These are phyloP conservation scores for Leptobrachium leishanense DNA, from an alignment of 2,113 vertebrate genomes.

Conservation along the genomic window DNA sequence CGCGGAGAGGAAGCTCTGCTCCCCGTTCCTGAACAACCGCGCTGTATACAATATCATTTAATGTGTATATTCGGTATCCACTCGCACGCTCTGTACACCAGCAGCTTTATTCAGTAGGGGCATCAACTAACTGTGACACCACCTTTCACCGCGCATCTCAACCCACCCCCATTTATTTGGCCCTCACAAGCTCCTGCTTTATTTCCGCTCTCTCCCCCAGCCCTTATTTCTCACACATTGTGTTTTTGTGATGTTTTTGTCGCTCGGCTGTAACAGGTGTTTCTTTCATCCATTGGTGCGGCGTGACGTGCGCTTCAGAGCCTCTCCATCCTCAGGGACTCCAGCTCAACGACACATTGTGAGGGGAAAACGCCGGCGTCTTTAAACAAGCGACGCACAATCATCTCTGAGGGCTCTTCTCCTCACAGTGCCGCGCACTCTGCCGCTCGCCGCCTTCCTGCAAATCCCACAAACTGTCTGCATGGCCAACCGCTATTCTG, in stretches of 20 bases:
- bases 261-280: slow-evolving; percentile 58
- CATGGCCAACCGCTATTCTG: background rate
- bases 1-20: no score
- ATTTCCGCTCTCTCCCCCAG: slow-evolving; percentile 11
- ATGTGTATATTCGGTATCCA: no score
- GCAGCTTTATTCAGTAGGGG: no score
- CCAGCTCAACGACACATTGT: slow-evolving; percentile 62
- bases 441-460: slow-evolving; percentile 27
- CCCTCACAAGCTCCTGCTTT: background rate
- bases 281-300: slow-evolving; percentile 59
- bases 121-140: no score
- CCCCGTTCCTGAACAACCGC: no score
- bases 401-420: slow-evolving; percentile 49
- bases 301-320: slow-evolving; percentile 57
- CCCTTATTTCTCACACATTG: slow-evolving; percentile 59
- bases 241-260: slow-evolving; percentile 51
- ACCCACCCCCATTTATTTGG: background rate
- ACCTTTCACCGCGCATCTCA: no score
- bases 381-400: slow-evolving; percentile 49
- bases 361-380: slow-evolving; percentile 51
- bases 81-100: no score
- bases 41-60: no score
- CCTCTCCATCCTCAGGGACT: slow-evolving; percentile 57
- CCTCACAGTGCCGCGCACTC: slow-evolving; percentile 44
- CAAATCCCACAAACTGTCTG: slow-evolving; percentile 41